phyloP scores from a whole-genome alignment of 2,113 vertebrate genomes.

The Sisor rabdophorus region DNA sequence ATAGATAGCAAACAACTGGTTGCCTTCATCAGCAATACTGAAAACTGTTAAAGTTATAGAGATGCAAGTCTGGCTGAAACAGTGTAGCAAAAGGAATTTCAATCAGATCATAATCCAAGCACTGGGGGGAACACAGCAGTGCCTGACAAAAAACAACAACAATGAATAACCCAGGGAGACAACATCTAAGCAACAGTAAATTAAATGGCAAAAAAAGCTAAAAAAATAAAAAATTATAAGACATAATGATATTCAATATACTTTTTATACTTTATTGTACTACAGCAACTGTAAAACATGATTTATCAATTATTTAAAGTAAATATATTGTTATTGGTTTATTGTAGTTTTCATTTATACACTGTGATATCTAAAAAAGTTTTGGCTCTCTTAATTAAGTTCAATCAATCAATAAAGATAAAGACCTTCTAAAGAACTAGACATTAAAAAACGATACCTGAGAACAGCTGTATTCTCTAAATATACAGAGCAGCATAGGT shows the following conservation, averaged over 20 bases:
- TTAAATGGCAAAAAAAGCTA: neutral
- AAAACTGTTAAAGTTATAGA: neutral
- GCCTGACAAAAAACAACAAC: slow-evolving; percentile 54
- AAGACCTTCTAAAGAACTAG: neutral
- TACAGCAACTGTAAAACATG: neutral
- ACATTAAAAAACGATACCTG: neutral
- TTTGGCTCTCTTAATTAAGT: too few species aligned
- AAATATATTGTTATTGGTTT: too few species aligned
- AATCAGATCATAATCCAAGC: slow-evolving; percentile 65
- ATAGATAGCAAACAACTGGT: neutral
- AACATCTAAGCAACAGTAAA: neutral
- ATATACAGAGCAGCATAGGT: neutral
- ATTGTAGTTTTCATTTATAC: too few species aligned
- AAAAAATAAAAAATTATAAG: neutral
- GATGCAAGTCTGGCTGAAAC: neutral
- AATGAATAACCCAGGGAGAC: neutral
- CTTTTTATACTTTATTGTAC: too few species aligned
- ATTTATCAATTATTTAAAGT: too few species aligned
- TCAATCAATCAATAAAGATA: too few species aligned
- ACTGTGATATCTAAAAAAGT: too few species aligned
- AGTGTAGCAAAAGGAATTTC: neutral
- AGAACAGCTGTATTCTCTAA: neutral
- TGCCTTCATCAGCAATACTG: neutral
- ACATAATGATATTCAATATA: neutral
- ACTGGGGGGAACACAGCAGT: slow-evolving; percentile 69